phyloP scores from a whole-genome alignment of 1,140 invertebrate species.

The Pachyrhynchus sulphureomaculatus region DNA sequence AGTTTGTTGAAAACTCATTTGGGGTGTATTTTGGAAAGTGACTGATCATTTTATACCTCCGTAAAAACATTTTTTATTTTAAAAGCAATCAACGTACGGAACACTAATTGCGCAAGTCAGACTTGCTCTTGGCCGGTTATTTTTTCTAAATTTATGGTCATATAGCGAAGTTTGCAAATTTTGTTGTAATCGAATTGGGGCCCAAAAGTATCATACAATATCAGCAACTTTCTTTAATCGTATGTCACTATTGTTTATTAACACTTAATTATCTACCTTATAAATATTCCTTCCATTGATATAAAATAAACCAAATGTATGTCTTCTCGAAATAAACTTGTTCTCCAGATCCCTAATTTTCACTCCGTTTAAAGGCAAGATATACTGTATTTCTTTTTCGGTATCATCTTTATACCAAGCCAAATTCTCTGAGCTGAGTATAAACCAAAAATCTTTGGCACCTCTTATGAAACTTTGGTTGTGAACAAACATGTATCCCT shows the following conservation, averaged over 20 bases:
- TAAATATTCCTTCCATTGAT: conserved; percentile 93
- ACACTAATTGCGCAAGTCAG: too few species aligned
- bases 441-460: conserved; percentile 96
- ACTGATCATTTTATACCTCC: too few species aligned
- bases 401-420: conserved; percentile 99
- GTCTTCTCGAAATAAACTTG: conserved; percentile 93
- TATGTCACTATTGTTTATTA: too few species aligned
- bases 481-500: conserved; percentile 97
- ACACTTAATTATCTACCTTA: conserved; percentile 83
- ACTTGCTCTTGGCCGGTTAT: too few species aligned
- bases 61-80: too few species aligned
- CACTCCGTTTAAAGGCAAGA: conserved; percentile 95
- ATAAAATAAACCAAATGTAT: conserved; percentile 98
- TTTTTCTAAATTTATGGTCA: too few species aligned
- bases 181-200: neutral
- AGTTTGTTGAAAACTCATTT: too few species aligned
- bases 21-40: too few species aligned
- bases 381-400: conserved; percentile 99
- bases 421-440: conserved; percentile 96
- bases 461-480: conserved; percentile 97
- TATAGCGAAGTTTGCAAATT: too few species aligned
- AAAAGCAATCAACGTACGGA: too few species aligned
- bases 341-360: conserved; percentile 92
- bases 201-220: neutral
- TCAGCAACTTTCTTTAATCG: neutral